phyloP scores from a whole-genome alignment of 2,888 invertebrate genomes.

The Ophioninae sp. region DNA sequence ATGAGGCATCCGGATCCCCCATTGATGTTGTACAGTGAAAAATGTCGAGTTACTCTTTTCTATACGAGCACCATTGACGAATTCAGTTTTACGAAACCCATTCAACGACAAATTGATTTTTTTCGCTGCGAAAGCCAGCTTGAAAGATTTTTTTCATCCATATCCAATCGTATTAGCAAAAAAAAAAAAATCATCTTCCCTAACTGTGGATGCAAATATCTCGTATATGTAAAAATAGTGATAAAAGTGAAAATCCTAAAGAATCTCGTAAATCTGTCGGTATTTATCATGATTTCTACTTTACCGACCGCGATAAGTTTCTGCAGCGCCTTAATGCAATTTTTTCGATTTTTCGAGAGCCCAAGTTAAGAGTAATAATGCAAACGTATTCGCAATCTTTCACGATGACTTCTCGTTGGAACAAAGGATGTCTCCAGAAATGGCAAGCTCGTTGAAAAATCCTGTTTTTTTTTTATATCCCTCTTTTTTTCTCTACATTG shows the following conservation, averaged over 20 bases:
- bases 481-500: slow-evolving; percentile 55
- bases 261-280: background rate
- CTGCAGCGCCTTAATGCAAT: too few species aligned
- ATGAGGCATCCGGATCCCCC: slow-evolving; percentile 27
- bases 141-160: background rate
- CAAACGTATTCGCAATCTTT: too few species aligned
- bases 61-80: slow-evolving; percentile 4
- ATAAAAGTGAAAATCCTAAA: background rate
- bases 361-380: too few species aligned
- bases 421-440: too few species aligned
- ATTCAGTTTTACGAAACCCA: slow-evolving; percentile 16
- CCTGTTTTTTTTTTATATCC: slow-evolving; percentile 63
- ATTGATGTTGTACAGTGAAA: slow-evolving; percentile 5
- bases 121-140: background rate
- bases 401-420: too few species aligned
- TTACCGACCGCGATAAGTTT: too few species aligned
- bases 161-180: background rate
- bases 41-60: slow-evolving; percentile 5
- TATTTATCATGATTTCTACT: too few species aligned
- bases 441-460: background rate
- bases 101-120: slow-evolving; percentile 24
- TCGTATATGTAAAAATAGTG: background rate
- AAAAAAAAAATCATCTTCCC: background rate
- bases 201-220: background rate
- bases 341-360: too few species aligned